These are phyloP conservation scores for Dipodomys stephensi DNA, from an alignment of 2,113 vertebrate species.

Conservation along the genomic window DNA sequence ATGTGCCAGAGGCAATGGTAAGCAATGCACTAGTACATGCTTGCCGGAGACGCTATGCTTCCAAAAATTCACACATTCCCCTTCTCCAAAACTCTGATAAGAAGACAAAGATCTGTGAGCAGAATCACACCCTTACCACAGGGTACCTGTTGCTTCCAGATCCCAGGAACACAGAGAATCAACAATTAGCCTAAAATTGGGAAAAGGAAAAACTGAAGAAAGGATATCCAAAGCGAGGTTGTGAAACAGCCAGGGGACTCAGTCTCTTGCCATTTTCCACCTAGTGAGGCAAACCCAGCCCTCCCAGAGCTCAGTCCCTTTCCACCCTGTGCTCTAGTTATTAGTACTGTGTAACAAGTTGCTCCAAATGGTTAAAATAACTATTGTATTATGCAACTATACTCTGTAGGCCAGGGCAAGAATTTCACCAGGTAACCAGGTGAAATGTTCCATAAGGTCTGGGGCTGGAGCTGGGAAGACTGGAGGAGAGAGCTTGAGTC, in stretches of 20 bases:
- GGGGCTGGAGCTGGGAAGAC: not conserved
- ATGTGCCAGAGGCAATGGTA: not conserved
- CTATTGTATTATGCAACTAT: not conserved
- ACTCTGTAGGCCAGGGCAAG: no score
- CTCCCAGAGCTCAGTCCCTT: not conserved
- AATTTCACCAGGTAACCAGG: no score
- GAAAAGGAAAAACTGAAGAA: not conserved
- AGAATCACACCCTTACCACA: not conserved
- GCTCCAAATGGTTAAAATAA: not conserved
- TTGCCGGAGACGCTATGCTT: not conserved
- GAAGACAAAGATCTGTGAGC: not conserved
- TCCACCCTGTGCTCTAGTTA: not conserved
- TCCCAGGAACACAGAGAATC: not conserved
- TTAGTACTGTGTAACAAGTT: not conserved
- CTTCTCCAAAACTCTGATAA: not conserved
- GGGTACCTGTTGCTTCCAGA: not conserved
- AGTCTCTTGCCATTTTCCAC: not conserved
- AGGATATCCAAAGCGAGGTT: not conserved
- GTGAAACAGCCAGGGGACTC: not conserved
- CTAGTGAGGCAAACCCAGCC: not conserved
- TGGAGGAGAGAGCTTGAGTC: not conserved
- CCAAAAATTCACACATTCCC: fast-evolving
- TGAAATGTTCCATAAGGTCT: not conserved
- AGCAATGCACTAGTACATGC: not conserved
- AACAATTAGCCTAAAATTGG: not conserved